Evolutionary conservation across 2,113 vertebrate genomes (phyloP), one percentile per base, ranked within the genome.

Genomic region (Hydrolagus affinis): DNA sequence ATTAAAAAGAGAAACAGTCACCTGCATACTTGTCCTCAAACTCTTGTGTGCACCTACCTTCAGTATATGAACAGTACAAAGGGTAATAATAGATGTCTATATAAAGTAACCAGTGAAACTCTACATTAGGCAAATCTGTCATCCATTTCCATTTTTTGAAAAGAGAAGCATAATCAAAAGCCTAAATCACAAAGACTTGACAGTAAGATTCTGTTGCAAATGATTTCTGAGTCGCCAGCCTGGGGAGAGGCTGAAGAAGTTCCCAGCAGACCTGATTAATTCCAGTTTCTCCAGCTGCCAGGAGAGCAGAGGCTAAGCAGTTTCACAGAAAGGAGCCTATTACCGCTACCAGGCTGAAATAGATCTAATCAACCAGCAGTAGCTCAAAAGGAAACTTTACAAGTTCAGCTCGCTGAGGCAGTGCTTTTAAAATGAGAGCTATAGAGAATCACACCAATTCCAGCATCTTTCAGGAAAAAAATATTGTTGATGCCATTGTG

Each of bases 251-350:
- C 94, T 88, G 94, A 95, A 95, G 95, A 96, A 95, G 96, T 95
- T 98, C 97, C 96, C 96, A 96, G 96, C 95, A 97, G 97, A 96
- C 95, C 97, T 99, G 97, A 99, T 99, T 98, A 98, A 99, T 99
- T 98, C 96, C 95, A 96, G 96, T 95, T 95, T 95, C 93, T 94
- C 94, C 93, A 94, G 94, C 95, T 96, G 95, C 95, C 94, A 91
- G 94, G 95, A 95, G 95, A 95, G 94, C 93, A 96, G 93, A 93
- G 95, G 96, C 95, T 97, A 96, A 97, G 96, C 95, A 94, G 95
- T 92, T 91, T 94, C 94, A 92, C 93, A 94, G 94, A 97, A 95
- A 97, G 96, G 94, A 97, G 97, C 97, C 97, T 95, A 98, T 98
- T 98, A 98, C 96, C 94, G 94, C 93, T 90, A 92, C 91, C 90